Evolutionary conservation across 2,888 invertebrate genomes (phyloP), one percentile per base, ranked within the genome.

Genomic region (Protophormia terraenovae): DNA sequence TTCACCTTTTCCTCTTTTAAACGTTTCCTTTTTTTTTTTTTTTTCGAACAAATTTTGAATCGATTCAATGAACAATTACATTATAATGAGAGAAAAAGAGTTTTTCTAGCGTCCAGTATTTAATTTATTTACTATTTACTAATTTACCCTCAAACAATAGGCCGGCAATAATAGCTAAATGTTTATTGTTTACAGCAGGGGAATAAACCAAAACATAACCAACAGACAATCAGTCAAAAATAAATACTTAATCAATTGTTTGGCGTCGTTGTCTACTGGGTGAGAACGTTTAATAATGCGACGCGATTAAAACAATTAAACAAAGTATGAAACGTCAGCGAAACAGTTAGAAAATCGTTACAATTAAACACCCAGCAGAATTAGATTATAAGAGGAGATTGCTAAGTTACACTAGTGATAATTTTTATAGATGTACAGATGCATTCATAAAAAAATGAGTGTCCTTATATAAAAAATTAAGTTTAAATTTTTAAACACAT

Each of bases 1-100:
- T 88, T 88, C 88, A 88, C 88, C 88, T 87, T 87, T 79, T 84
- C 64, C 72, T 78, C 55, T 73, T 50, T 69, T 50, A 22, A 22
- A 35, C 10, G 29, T 3, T 41, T 53, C 29, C 16, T 50, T 53
- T 22, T 35, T 29, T 12, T 45, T 58, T 32, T 6, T 41, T 58
- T 41, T 35, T 12, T 7, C 55, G 29, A n/a, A n/a, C n/a, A 24
- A 71, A 14, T 47, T 75, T 64, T 45, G 16, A 62, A 75, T 24
- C 62, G 62, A 47, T 62, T 75, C 73, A 75, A 47, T 76, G 55
- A 76, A 47, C 41, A 76, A 66, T 35, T n/a, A 12, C 27, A 24
- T 10, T 8, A n/a, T 6, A 64, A 38, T 41, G 38, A 2, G 12
- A 53, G 53, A 58, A 47, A 32, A 29, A n/a, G 16, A 41, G 14